Evolutionary conservation across 2,797 vertebrate species (phyloP), one percentile per base, ranked within the genome.

Genomic region (Odontamblyopus lacepedii): DNA sequence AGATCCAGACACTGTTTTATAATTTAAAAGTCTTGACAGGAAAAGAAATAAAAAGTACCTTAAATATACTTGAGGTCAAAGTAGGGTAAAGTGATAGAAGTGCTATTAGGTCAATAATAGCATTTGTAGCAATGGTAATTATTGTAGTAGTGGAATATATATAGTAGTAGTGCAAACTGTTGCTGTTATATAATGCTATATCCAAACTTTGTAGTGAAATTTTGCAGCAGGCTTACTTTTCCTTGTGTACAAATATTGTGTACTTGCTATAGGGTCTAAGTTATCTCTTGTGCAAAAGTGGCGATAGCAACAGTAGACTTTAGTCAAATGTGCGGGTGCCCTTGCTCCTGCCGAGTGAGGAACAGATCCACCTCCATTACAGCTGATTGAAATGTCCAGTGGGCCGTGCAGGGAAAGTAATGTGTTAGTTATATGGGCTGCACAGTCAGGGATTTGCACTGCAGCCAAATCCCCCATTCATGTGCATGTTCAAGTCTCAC

Each of bases 361-460:
- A 76, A 76, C 70, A 79, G 70, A 73, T 74, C 74, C 76, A 41
- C 75, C 77, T 80, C 82, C 79, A 89, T 86, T 87, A 82, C 5
- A 69, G 72, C 60, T 78, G 81, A 87, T 82, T 83, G 82, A 83
- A 89, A 88, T 85, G 74, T 83, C 80, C 84, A 82, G 66, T 79
- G 83, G 75, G 70, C 76, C 78, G 72, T 84, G 84, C 68, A 67
- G 79, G 11, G 59, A 71, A 64, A 78, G 65, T 72, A 80, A 81
- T 80, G 78, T 77, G 77, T 79, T 78, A 63, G 63, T 77, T 87
- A 78, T 83, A 79, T 67, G 74, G 72, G 72, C 73, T 51, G 69
- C 64, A 71, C 69, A 61, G 71, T 78, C 85, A 77, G 69, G 74
- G 82, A 86, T 87, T 81, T 81, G 79, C 74, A 55, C 18, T 67